Conservation (phyloP, 1,140 invertebrate species). For the Papilio xuthus region DNA sequence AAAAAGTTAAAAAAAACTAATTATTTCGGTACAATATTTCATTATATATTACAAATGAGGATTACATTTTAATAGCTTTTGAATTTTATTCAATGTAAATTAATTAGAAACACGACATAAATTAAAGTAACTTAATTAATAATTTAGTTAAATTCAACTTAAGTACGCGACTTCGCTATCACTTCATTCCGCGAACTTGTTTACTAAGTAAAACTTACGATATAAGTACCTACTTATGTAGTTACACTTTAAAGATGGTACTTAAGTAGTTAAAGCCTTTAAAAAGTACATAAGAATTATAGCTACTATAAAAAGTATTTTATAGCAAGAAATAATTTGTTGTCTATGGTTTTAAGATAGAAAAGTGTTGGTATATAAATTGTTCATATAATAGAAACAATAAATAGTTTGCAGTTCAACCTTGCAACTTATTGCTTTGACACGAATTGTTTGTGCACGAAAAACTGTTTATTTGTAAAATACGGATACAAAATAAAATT, state of each 20-base stretch:
- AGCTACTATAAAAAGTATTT: not conserved
- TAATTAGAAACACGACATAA: not conserved
- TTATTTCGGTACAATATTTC: too few relatives aligned
- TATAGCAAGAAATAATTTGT: not conserved
- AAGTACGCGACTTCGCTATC: not conserved
- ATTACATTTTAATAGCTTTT: too few relatives aligned
- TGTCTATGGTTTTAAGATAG: not conserved
- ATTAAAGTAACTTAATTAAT: not conserved
- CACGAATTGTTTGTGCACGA: slow-evolving; percentile 10
- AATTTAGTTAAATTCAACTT: not conserved
- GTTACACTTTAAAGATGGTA: not conserved
- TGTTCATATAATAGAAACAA: not conserved
- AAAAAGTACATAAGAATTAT: not conserved
- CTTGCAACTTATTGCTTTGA: slow-evolving; percentile 6
- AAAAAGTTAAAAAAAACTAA: not conserved
- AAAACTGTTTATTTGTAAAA: not conserved
- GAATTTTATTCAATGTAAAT: too few relatives aligned
- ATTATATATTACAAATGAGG: too few relatives aligned
- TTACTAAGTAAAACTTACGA: not conserved
- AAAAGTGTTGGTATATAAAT: not conserved
- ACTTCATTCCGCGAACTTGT: not conserved
- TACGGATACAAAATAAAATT: not conserved
- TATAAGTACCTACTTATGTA: not conserved
- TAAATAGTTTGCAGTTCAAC: slow-evolving; percentile 1
- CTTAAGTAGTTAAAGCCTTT: not conserved